Evolutionary conservation across 1,140 invertebrate genomes (phyloP).

Genomic region (Elymnias hypermnestra): DNA sequence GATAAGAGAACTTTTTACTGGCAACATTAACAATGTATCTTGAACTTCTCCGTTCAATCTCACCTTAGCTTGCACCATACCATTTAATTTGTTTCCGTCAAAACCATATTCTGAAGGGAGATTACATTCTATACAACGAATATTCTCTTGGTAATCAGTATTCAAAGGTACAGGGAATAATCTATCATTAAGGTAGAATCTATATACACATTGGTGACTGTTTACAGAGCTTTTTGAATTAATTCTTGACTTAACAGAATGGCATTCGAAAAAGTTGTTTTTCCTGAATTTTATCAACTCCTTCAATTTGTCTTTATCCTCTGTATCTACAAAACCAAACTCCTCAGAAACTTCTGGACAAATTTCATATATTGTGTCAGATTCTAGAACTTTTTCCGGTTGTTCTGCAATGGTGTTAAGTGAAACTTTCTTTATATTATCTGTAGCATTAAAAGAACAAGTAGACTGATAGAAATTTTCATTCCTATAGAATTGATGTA

Average conservation of each 20-base stretch:
- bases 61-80: constrained; percentile 61
- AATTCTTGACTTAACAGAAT: constrained; percentile 52
- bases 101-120: constrained; percentile 39
- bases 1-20: constrained; percentile 49
- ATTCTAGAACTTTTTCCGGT: constrained; percentile 29
- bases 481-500: constrained; percentile 57
- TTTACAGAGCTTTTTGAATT: constrained; percentile 32
- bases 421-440: constrained; percentile 25
- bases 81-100: constrained; percentile 35
- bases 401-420: constrained; percentile 51
- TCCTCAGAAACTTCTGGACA: constrained; percentile 26
- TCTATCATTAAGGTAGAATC: constrained; percentile 64
- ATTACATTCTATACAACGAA: constrained; percentile 56
- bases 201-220: constrained; percentile 56
- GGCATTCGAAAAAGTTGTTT: constrained; percentile 66
- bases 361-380: constrained; percentile 17
- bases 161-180: constrained; percentile 55
- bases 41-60: constrained; percentile 46
- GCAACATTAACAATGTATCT: constrained; percentile 52
- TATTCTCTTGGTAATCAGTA: constrained; percentile 41
- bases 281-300: constrained; percentile 54
- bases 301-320: constrained; percentile 34
- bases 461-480: constrained; percentile 44
- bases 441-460: constrained; percentile 26
- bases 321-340: constrained; percentile 27